These are phyloP conservation scores for Gasterosteus aculeatus DNA, from an alignment of 2,113 vertebrate species.

Conservation along the genomic window DNA sequence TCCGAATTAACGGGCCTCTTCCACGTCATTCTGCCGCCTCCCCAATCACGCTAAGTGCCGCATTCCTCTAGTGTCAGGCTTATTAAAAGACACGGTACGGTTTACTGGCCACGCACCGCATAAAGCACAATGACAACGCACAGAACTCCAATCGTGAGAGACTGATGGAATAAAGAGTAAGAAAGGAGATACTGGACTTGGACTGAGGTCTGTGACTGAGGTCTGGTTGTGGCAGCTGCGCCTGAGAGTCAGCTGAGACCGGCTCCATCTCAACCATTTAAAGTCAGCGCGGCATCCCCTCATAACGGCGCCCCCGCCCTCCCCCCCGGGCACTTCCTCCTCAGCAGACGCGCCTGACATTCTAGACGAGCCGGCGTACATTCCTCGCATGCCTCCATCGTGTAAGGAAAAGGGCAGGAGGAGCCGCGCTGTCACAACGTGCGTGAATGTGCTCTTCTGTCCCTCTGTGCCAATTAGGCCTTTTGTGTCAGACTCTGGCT, in stretches of 20 bases:
- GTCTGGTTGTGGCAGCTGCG: conserved; percentile 70
- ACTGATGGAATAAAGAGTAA: conserved; percentile 24
- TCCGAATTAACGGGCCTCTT: conserved; percentile 28
- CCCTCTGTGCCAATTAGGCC: conserved; percentile 40
- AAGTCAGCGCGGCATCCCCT: conserved; percentile 51
- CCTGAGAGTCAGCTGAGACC: conserved; percentile 63
- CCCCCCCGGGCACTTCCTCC: conserved; percentile 50
- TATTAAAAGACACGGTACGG: conserved; percentile 23
- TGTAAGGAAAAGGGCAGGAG: conserved; percentile 34
- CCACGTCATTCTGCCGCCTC: conserved; percentile 29
- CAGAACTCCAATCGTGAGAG: conserved; percentile 12
- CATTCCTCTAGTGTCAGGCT: conserved; percentile 36
- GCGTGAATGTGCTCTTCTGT: conserved; percentile 31
- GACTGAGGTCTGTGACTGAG: conserved; percentile 40
- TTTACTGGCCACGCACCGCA: conserved; percentile 7
- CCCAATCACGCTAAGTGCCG: conserved; percentile 30
- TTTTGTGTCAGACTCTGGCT: conserved; percentile 30
- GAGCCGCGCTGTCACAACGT: conserved; percentile 39
- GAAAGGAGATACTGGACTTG: conserved; percentile 54
- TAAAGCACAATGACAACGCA: not conserved
- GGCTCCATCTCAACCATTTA: conserved; percentile 46
- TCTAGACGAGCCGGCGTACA: conserved; percentile 75
- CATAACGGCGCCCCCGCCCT: not conserved
- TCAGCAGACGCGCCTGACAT: conserved; percentile 74
- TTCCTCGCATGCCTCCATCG: conserved; percentile 71